Conservation (phyloP, 2,888 invertebrate species). For the Aphrophora alni region DNA sequence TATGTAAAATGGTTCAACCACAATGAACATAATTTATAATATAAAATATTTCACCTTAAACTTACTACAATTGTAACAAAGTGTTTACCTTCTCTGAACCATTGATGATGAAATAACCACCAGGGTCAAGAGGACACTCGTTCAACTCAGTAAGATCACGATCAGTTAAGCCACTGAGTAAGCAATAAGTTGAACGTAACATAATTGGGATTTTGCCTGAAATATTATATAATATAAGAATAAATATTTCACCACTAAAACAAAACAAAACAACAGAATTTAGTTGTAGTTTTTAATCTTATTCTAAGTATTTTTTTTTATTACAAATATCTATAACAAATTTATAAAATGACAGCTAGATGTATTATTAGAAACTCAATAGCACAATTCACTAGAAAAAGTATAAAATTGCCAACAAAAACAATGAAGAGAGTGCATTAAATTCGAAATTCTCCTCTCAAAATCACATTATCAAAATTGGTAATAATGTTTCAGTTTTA, state of each 20-base stretch:
- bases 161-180: conserved; percentile 93
- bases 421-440: too few relatives aligned
- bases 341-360: background rate
- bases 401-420: too few relatives aligned
- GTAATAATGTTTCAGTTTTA: too few relatives aligned
- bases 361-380: too few relatives aligned
- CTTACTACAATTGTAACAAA: too few relatives aligned
- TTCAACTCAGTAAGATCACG: conserved; percentile 99
- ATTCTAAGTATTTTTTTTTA: background rate
- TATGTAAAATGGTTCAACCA: too few relatives aligned
- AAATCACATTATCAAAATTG: too few relatives aligned
- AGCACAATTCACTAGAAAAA: too few relatives aligned
- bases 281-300: background rate
- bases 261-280: background rate
- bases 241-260: background rate
- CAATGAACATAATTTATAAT: too few relatives aligned
- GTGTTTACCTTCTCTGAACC: conserved; percentile 97
- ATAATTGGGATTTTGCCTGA: conserved; percentile 96
- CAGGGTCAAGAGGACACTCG: conserved; percentile 98
- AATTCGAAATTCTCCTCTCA: too few relatives aligned
- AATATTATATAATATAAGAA: conserved; percentile 44
- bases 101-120: conserved; percentile 99
- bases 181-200: conserved; percentile 96
- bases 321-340: background rate
- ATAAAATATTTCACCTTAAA: too few relatives aligned